phyloP scores from a whole-genome alignment of 1,140 invertebrate genomes.

The Zaprionus ornatus region DNA sequence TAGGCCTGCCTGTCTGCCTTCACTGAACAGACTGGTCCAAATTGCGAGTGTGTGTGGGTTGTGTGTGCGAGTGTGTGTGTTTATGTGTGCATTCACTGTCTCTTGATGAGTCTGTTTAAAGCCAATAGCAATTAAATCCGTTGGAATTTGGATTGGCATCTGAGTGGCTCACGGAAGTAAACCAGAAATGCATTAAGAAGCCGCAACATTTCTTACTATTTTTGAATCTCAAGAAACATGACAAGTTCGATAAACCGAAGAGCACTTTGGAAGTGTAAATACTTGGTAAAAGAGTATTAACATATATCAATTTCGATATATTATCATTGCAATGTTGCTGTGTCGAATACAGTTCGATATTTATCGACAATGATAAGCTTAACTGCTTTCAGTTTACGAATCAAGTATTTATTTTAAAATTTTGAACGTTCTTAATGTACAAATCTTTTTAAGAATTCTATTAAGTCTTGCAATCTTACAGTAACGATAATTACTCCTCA shows the following conservation, averaged over 20 bases:
- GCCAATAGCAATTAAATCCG: slow-evolving; percentile 30
- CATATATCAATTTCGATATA: not conserved
- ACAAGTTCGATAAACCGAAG: not conserved
- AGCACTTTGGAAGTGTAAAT: not conserved
- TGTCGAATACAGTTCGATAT: no score
- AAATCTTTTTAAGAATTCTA: no score
- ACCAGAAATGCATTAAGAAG: slow-evolving; percentile 8
- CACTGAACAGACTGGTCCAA: not conserved
- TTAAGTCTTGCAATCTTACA: no score
- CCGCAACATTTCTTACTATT: not conserved
- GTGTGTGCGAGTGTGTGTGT: not conserved
- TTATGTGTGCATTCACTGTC: not conserved
- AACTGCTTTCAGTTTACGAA: no score
- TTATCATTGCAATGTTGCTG: not conserved
- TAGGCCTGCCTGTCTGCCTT: not conserved
- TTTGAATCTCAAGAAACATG: not conserved
- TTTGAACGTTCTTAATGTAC: no score
- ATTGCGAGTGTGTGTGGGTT: not conserved
- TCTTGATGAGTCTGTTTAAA: slow-evolving; percentile 12
- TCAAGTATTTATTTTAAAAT: no score
- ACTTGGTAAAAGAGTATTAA: not conserved
- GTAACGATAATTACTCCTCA: no score
- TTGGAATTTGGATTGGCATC: slow-evolving; percentile 27
- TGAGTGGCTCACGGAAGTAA: slow-evolving; percentile 21
- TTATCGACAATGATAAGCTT: no score